phyloP scores from a whole-genome alignment of 2,888 invertebrate species.

The Agrypnus murinus region DNA sequence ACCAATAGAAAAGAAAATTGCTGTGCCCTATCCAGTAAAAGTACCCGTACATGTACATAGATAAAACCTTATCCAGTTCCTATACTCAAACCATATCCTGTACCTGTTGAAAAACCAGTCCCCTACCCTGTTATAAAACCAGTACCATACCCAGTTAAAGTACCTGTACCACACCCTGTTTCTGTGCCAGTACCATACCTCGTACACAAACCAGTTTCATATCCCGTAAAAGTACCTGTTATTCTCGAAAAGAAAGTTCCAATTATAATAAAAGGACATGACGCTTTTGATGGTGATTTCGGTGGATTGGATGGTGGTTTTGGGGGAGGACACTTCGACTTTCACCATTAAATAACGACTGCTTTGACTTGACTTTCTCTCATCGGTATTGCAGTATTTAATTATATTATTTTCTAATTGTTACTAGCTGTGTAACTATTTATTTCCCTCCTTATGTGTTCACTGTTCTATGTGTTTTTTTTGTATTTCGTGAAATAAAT shows the following conservation, averaged over 20 bases:
- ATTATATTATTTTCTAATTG: slow-evolving; percentile 27
- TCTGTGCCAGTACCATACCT: slow-evolving; percentile 65
- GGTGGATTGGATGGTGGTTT: slow-evolving; percentile 48
- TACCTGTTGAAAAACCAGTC: slow-evolving; percentile 73
- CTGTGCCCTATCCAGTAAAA: slow-evolving; percentile 64
- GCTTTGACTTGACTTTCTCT: slow-evolving; percentile 7
- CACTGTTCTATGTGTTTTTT: slow-evolving; percentile 38
- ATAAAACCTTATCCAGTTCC: slow-evolving; percentile 70
- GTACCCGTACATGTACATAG: slow-evolving; percentile 72
- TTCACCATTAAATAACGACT: slow-evolving; percentile 51
- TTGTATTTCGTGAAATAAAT: slow-evolving; percentile 47
- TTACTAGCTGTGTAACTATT: not conserved
- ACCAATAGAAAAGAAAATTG: slow-evolving; percentile 66
- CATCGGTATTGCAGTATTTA: slow-evolving; percentile 30
- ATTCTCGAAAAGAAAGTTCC: slow-evolving; percentile 74
- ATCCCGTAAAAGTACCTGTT: slow-evolving; percentile 72
- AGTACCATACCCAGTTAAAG: slow-evolving; percentile 68
- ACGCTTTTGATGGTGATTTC: slow-evolving; percentile 40
- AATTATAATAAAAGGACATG: slow-evolving; percentile 62
- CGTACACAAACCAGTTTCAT: slow-evolving; percentile 72
- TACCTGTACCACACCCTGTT: slow-evolving; percentile 65
- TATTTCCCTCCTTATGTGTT: slow-evolving; percentile 39
- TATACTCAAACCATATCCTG: slow-evolving; percentile 72
- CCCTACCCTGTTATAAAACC: slow-evolving; percentile 73
- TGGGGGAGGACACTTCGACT: slow-evolving; percentile 45